Conservation (phyloP, 2,888 invertebrate species). For the Erannis defoliaria region DNA sequence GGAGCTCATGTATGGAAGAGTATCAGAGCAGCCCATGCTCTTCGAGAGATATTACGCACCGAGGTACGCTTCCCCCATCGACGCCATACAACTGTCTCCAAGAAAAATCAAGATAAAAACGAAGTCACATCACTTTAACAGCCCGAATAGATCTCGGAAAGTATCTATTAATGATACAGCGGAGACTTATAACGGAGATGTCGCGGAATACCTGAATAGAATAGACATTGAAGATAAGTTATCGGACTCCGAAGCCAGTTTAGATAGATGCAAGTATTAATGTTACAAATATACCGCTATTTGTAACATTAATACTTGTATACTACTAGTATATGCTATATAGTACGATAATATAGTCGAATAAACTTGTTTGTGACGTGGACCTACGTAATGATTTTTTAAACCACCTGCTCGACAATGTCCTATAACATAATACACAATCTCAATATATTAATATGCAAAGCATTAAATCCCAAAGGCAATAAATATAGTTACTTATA, state of each 20-base stretch:
- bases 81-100: conserved; percentile 71
- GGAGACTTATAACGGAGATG: conserved; percentile 67
- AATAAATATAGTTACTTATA: no score
- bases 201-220: conserved; percentile 71
- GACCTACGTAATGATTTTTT: no score
- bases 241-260: conserved; percentile 69
- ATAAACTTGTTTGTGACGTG: no score
- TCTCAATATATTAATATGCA: no score
- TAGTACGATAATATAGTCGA: no score
- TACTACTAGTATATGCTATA: no score
- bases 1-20: conserved; percentile 90
- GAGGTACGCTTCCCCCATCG: conserved; percentile 64
- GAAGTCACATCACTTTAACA: conserved; percentile 62
- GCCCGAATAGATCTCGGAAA: conserved; percentile 69
- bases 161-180: conserved; percentile 73
- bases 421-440: no score
- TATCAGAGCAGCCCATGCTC: conserved; percentile 89
- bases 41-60: conserved; percentile 90
- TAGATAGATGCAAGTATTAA: conserved; percentile 57
- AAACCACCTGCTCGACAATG: no score
- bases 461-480: no score
- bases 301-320: no score
- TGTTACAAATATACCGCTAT: conserved; percentile 2
- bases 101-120: conserved; percentile 71
- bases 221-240: conserved; percentile 70